phyloP scores from a whole-genome alignment of 2,113 vertebrate species.

The Symphodus melops region DNA sequence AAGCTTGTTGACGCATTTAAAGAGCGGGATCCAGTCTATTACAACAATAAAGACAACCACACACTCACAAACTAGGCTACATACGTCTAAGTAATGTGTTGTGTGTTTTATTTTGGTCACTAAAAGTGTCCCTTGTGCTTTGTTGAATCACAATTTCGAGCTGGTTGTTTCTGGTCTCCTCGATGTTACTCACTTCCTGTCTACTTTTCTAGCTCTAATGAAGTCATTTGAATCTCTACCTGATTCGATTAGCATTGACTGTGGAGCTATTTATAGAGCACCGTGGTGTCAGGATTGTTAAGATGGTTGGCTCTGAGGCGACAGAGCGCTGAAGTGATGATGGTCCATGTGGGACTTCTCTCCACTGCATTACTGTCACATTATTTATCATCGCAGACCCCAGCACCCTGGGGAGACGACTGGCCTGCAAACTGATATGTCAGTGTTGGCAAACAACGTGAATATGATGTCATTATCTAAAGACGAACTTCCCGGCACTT shows the following conservation, averaged over 20 bases:
- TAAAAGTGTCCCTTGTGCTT: not conserved
- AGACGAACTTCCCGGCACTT: not conserved
- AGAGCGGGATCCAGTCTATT: too few species aligned
- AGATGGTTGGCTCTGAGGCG: conserved; percentile 51
- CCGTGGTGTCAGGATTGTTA: conserved; percentile 39
- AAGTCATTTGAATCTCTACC: conserved; percentile 55
- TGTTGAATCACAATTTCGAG: not conserved
- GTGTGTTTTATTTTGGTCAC: not conserved
- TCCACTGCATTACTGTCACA: conserved; percentile 58
- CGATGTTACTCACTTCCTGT: not conserved
- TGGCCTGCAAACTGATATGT: conserved; percentile 18
- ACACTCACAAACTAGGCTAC: not conserved
- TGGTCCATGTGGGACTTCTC: conserved; percentile 34
- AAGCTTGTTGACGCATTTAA: not conserved
- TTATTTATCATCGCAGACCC: conserved; percentile 38
- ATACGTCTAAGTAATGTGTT: not conserved
- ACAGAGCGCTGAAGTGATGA: conserved; percentile 36
- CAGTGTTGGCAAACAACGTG: conserved; percentile 43
- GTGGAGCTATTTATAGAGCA: conserved; percentile 65
- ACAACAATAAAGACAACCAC: too few species aligned
- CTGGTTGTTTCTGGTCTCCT: conserved; percentile 4
- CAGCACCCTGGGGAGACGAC: conserved; percentile 14
- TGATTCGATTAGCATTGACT: conserved; percentile 49
- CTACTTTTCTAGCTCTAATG: conserved; percentile 31
- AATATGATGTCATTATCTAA: conserved; percentile 34